Percentiles rank a stretch among this genome's conserved stretches.
Conservation (phyloP, 2,888 invertebrate species). For the Syritta pipiens region DNA sequence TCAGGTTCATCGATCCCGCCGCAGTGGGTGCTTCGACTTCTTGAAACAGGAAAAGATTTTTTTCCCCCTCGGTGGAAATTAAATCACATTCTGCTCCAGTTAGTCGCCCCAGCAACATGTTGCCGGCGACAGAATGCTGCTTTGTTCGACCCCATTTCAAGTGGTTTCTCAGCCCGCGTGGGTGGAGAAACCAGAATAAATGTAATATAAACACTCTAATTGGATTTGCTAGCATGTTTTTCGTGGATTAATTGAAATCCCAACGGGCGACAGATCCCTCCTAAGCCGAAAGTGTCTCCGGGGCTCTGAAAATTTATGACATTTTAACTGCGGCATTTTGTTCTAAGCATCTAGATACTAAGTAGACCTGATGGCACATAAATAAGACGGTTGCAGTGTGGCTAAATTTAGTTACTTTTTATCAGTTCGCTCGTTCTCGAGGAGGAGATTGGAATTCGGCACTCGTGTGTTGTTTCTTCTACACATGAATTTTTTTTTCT, state of each 20-base stretch:
- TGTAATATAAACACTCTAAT: slow-evolving; percentile 47
- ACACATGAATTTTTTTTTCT: background rate
- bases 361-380: slow-evolving; percentile 8
- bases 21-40: background rate
- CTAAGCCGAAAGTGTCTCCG: background rate
- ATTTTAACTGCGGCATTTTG: slow-evolving; percentile 19
- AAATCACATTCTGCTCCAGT: slow-evolving; percentile 13
- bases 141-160: slow-evolving; percentile 10
- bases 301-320: slow-evolving; percentile 22
- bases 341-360: background rate
- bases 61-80: slow-evolving; percentile 1
- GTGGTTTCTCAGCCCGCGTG: too few species aligned
- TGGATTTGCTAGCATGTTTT: slow-evolving; percentile 47
- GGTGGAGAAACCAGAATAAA: slow-evolving; percentile 13
- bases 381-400: slow-evolving; percentile 4
- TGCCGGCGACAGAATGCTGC: slow-evolving; percentile 2
- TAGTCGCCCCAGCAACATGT: slow-evolving; percentile 39
- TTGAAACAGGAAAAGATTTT: background rate
- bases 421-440: slow-evolving; percentile 4
- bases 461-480: slow-evolving; percentile 8
- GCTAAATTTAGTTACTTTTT: slow-evolving; percentile 16
- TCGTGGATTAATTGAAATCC: slow-evolving; percentile 39
- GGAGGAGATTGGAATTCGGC: background rate
- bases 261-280: slow-evolving; percentile 5
- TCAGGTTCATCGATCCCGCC: slow-evolving; percentile 33